Conservation (phyloP, 2,888 invertebrate species). For the Lasioglossum zephyrum region DNA sequence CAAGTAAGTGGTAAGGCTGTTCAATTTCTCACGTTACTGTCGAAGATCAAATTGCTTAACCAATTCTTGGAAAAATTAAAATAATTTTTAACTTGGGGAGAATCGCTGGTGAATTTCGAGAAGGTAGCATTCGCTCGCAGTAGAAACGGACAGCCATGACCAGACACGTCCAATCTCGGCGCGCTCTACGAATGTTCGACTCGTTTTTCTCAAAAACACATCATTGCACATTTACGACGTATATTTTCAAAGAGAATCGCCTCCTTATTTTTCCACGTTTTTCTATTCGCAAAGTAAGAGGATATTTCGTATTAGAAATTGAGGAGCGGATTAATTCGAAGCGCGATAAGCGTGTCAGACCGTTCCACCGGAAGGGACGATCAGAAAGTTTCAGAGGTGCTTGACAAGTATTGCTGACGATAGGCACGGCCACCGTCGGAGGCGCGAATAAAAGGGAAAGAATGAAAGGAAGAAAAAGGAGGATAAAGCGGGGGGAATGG, state of each 20-base stretch:
- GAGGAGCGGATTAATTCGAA: background rate
- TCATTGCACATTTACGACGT: background rate
- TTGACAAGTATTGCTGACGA: slow-evolving; percentile 59
- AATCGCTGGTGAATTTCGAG: too few species aligned
- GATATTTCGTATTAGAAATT: background rate
- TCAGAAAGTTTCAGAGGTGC: slow-evolving; percentile 46
- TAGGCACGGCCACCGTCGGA: slow-evolving; percentile 36
- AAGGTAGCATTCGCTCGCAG: background rate
- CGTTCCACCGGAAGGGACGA: slow-evolving; percentile 23
- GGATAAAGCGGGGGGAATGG: slow-evolving; percentile 29
- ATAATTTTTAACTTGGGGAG: too few species aligned
- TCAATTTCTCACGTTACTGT: too few species aligned
- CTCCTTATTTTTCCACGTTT: background rate
- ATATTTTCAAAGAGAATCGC: background rate
- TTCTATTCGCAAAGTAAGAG: background rate
- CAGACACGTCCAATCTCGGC: background rate
- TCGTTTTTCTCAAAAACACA: background rate
- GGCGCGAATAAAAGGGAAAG: slow-evolving; percentile 46
- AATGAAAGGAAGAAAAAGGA: slow-evolving; percentile 48
- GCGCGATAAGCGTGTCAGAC: slow-evolving; percentile 11
- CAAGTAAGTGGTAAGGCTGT: background rate
- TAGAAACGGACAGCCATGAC: background rate
- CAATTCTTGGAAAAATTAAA: too few species aligned
- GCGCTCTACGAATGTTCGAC: background rate
- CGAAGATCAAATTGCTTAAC: too few species aligned